Evolutionary conservation across 2,797 vertebrate species (phyloP).

Genomic region (Babyrousa celebensis): DNA sequence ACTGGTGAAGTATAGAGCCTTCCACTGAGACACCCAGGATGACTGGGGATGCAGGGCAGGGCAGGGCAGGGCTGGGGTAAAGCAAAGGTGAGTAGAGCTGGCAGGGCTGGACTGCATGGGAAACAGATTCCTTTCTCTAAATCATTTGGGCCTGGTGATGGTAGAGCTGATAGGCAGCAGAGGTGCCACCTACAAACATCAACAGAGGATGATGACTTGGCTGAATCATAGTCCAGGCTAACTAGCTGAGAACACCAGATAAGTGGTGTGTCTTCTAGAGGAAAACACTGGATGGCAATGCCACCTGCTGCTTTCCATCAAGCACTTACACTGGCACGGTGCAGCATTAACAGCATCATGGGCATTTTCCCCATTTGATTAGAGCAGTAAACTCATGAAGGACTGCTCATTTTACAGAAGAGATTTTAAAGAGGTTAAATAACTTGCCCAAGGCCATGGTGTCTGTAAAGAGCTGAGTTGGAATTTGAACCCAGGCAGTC

Average conservation of each 20-base stretch:
- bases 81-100: background rate
- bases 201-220: background rate
- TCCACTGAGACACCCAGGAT: background rate
- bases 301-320: background rate
- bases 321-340: background rate
- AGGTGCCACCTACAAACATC: background rate
- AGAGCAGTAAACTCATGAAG: background rate
- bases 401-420: background rate
- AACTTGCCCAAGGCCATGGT: background rate
- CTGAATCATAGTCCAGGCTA: background rate
- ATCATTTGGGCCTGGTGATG: background rate
- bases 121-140: constrained; percentile 41
- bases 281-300: background rate
- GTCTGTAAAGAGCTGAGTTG: background rate
- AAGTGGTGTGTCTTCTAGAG: background rate
- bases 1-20: background rate
- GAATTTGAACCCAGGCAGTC: background rate
- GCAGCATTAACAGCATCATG: background rate
- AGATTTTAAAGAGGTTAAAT: constrained; percentile 8
- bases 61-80: background rate
- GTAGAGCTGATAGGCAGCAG: background rate
- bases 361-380: background rate
- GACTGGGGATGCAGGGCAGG: background rate
- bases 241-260: background rate
- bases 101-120: background rate